Evolutionary conservation across 2,888 invertebrate genomes (phyloP).

Genomic region (Coelopa pilipes): DNA sequence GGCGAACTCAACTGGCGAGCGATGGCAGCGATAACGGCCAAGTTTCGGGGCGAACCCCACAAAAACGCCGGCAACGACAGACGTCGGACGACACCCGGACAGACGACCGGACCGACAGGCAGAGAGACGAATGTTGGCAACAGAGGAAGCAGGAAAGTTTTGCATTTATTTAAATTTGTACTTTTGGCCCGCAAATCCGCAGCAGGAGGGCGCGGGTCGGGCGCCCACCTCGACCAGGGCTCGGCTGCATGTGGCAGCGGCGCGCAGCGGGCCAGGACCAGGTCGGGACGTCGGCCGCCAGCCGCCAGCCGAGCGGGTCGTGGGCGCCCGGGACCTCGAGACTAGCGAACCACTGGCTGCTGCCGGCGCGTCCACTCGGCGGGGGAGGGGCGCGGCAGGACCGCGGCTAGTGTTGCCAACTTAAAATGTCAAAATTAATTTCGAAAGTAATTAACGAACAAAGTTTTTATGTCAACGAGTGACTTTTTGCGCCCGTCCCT

Average conservation of each 20-base stretch:
- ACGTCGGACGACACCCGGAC: too few species aligned
- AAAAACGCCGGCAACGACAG: neutral
- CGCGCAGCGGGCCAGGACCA: neutral
- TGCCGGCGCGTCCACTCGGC: neutral
- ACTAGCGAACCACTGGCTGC: slow-evolving; percentile 4
- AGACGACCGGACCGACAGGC: neutral
- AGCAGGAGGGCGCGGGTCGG: too few species aligned
- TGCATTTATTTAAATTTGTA: too few species aligned
- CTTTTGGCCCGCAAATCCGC: too few species aligned
- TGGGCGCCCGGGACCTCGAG: neutral
- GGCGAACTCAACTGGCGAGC: too few species aligned
- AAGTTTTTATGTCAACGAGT: slow-evolving; percentile 51
- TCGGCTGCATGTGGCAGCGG: neutral
- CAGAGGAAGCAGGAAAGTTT: too few species aligned
- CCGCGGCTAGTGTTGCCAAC: slow-evolving; percentile 43
- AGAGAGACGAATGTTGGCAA: neutral
- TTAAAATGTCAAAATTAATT: slow-evolving; percentile 53
- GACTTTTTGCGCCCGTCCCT: slow-evolving; percentile 15
- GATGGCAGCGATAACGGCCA: neutral
- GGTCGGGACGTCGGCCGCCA: neutral
- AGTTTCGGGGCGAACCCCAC: neutral
- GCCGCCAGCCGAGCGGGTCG: too few species aligned
- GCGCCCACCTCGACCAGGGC: neutral
- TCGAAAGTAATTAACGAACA: slow-evolving; percentile 53
- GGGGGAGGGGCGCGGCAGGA: neutral